Base-by-base conservation (phyloP, 2,888 invertebrate genomes). In the Exocentrus adspersus region DNA sequence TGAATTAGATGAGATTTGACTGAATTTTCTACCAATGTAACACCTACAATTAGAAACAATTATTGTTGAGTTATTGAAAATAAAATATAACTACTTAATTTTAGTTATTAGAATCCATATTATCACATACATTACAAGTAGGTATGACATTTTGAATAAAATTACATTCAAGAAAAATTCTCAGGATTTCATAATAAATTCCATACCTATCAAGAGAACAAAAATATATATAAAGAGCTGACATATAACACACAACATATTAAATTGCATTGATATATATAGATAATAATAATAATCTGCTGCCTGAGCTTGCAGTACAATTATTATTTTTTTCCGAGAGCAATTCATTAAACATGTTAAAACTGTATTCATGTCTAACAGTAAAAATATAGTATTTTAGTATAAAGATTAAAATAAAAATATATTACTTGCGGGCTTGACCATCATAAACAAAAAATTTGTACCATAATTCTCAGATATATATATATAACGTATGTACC, bases 381-480 rank as follows among this genome's bases (percentile, higher is more conserved):
- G 20, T 46, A 57, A 57, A 46, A 57, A 46, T 46, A 32, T 32
- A 46, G 43, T 17, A 21, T 46, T 28, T 19, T 20, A 37, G 37
- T 37, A 37, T 57, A 45, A 57, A 57, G 46, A 30, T 30, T 45
- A 19, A 57, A 57, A 46, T 30, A 54, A 53, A 53, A 30, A 30
- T 10, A 21, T 20, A n/a, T n/a, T n/a, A 32, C 51, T 32, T 51
- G 51, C 12, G 30, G 28, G 50, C 20, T 4, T 30, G 46, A 32
- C 32, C 42, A 10, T 50, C 41, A 45, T 42, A 56, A 56, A 62
- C 50, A 41, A 46, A 62, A 48, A 56, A 62, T 62, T 51, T 56
- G 56, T 62, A 62, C 51, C 56, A 62, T 21, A 20, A 7, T 32
- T 61, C n/a, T 56, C 28, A 19, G 45, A 37, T 37, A n/a, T n/a